Percentiles rank a stretch among this genome's conserved stretches.
These are phyloP conservation scores for Anguilla megastoma DNA, from an alignment of 2,797 vertebrate genomes.

Conservation along the genomic window DNA sequence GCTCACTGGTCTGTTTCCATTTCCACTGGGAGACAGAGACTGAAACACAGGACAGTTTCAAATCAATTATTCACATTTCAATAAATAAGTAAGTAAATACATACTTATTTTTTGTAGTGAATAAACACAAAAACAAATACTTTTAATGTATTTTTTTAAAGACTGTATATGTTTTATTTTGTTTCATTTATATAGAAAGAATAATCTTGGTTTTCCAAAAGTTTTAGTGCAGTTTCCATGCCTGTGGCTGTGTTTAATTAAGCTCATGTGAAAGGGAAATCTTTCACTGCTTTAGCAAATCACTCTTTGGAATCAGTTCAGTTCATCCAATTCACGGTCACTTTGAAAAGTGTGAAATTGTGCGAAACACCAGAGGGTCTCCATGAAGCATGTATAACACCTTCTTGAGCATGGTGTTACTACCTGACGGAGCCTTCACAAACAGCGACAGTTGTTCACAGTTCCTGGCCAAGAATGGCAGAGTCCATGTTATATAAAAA, in stretches of 20 bases:
- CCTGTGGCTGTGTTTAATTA: not conserved
- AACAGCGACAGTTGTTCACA: not conserved
- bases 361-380: not conserved
- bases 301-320: not conserved
- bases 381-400: not conserved
- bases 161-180: not conserved
- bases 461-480: not conserved
- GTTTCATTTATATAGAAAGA: not conserved
- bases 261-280: not conserved
- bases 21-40: not conserved
- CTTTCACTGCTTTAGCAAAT: not conserved
- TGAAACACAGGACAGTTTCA: not conserved
- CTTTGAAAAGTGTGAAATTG: not conserved
- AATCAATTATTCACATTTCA: not conserved
- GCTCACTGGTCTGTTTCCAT: slow-evolving; percentile 8
- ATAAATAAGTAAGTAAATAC: not conserved
- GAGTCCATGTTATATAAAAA: not conserved
- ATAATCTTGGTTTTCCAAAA: not conserved
- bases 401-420: not conserved
- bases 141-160: not conserved
- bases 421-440: not conserved
- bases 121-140: not conserved
- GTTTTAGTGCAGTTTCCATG: not conserved
- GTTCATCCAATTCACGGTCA: not conserved
- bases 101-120: not conserved